These are phyloP conservation scores for Anarhynchus alexandrinus DNA, from an alignment of 2,113 vertebrate genomes.

Conservation along the genomic window DNA sequence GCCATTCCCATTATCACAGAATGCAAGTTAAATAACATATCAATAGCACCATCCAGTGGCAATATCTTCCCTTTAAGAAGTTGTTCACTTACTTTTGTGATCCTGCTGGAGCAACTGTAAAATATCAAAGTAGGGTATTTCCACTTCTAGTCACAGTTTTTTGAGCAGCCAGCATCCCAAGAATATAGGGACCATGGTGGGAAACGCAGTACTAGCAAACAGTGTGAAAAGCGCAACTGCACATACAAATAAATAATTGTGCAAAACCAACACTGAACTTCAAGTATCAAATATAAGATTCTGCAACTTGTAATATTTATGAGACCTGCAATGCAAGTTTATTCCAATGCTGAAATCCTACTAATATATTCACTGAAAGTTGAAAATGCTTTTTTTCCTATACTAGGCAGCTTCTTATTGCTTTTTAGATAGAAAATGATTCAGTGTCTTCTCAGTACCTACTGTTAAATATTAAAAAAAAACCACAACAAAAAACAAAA, in stretches of 20 bases:
- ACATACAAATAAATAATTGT: neutral
- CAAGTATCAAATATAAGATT: neutral
- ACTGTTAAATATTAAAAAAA: neutral
- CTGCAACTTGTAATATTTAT: neutral
- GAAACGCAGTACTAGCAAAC: neutral
- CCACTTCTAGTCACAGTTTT: neutral
- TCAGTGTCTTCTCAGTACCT: neutral
- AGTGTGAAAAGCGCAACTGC: neutral
- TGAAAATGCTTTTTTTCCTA: neutral
- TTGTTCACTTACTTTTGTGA: neutral
- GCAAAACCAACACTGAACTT: neutral
- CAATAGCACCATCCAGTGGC: conserved; percentile 69
- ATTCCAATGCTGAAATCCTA: neutral
- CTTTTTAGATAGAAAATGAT: neutral
- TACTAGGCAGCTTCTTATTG: neutral
- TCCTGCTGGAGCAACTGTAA: neutral
- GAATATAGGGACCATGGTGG: neutral
- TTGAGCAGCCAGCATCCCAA: neutral
- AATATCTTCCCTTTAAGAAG: neutral
- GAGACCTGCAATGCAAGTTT: neutral
- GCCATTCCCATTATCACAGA: neutral
- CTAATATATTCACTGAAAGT: neutral
- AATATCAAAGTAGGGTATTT: neutral
- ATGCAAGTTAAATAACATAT: neutral
- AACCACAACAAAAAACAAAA: neutral